phyloP scores from a whole-genome alignment of 2,888 invertebrate species.

The Netelia melanura region DNA sequence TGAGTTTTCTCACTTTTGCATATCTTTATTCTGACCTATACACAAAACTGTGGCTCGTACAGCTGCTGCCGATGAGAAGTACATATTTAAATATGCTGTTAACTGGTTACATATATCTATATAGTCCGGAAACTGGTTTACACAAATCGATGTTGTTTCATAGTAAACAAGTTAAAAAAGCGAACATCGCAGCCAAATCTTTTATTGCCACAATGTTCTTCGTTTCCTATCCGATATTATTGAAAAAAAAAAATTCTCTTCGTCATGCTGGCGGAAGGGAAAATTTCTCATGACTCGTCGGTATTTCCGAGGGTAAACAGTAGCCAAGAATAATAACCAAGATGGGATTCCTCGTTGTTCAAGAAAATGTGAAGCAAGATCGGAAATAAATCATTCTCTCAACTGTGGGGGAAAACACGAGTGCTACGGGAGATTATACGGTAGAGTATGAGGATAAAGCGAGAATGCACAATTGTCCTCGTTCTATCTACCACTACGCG shows the following conservation, averaged over 20 bases:
- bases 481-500: conserved; percentile 28
- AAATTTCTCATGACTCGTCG: neutral
- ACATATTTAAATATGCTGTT: conserved; percentile 15
- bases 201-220: neutral
- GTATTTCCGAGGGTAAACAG: neutral
- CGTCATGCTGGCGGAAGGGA: neutral
- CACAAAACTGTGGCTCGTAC: neutral
- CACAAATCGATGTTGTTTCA: conserved; percentile 51
- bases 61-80: conserved; percentile 17
- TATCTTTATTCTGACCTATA: neutral
- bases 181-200: neutral
- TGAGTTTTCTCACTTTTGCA: neutral
- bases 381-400: conserved; percentile 53
- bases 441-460: conserved; percentile 6
- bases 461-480: conserved; percentile 48
- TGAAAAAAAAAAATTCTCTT: neutral
- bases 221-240: neutral
- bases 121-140: conserved; percentile 43
- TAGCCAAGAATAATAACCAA: neutral
- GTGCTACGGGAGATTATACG: conserved; percentile 23
- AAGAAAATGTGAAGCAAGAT: neutral
- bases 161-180: conserved; percentile 36
- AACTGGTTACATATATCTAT: conserved; percentile 34
- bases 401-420: conserved; percentile 1
- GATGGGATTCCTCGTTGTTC: neutral